phyloP scores from a whole-genome alignment of 2,888 invertebrate species.

The Trichogramma evanescens region DNA sequence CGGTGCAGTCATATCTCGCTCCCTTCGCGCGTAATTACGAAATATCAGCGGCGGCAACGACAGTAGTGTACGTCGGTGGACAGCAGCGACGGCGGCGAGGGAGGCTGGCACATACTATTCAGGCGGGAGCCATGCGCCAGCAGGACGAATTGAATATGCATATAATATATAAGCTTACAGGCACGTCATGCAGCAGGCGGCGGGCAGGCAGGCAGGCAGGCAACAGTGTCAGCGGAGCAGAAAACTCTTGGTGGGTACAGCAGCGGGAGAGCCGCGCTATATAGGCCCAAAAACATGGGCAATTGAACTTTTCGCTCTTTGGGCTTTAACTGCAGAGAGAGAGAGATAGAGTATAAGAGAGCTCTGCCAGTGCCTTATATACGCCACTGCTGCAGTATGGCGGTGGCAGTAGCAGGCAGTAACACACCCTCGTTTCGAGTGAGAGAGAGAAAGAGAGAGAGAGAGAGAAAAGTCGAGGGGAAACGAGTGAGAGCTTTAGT shows the following conservation, averaged over 20 bases:
- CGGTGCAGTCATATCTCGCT: too few species aligned
- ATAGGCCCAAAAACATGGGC: slow-evolving; percentile 43
- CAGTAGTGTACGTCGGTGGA: too few species aligned
- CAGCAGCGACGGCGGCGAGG: too few species aligned
- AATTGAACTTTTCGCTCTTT: slow-evolving; percentile 45
- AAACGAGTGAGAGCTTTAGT: neutral
- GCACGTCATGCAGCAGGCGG: neutral
- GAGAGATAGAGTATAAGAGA: neutral
- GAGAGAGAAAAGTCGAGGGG: neutral
- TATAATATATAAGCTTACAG: too few species aligned
- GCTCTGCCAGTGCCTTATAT: too few species aligned
- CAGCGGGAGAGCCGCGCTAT: slow-evolving; percentile 40
- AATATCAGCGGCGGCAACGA: too few species aligned
- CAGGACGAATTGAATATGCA: too few species aligned
- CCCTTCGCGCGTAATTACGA: too few species aligned
- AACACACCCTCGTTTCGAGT: slow-evolving; percentile 29
- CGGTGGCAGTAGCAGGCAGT: slow-evolving; percentile 43
- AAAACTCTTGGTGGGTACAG: slow-evolving; percentile 34
- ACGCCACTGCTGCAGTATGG: slow-evolving; percentile 21
- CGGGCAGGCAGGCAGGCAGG: neutral
- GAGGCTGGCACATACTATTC: too few species aligned
- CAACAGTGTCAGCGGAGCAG: neutral
- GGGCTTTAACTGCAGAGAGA: neutral
- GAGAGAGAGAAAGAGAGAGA: neutral
- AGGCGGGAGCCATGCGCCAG: too few species aligned